These are phyloP conservation scores for Itoplectis maculator DNA, from an alignment of 2,888 invertebrate genomes.

Conservation along the genomic window DNA sequence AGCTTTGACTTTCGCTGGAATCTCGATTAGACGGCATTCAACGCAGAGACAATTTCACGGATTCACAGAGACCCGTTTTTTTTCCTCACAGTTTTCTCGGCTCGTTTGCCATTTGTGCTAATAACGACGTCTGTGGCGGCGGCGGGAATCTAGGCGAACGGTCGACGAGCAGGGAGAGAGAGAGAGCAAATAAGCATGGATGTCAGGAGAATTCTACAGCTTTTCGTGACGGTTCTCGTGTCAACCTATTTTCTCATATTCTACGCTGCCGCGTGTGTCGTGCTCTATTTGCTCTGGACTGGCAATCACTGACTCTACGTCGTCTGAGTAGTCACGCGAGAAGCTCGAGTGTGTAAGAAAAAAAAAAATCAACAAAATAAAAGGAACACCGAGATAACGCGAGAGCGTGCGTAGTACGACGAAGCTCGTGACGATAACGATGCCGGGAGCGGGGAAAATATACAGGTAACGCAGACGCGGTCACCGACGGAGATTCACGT, in stretches of 20 bases:
- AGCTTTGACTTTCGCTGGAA: background rate
- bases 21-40: background rate
- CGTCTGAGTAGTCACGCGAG: conserved; percentile 13
- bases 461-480: background rate
- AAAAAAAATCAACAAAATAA: conserved; percentile 30
- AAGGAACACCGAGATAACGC: background rate
- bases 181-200: conserved; percentile 73
- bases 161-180: no score
- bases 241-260: conserved; percentile 81
- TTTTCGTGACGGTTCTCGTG: conserved; percentile 77
- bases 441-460: background rate
- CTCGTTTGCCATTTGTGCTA: conserved; percentile 52
- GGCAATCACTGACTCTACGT: conserved; percentile 69
- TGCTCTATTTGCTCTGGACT: conserved; percentile 79
- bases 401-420: background rate
- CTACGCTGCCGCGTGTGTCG: conserved; percentile 75
- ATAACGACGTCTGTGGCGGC: conserved; percentile 28
- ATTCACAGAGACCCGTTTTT: background rate
- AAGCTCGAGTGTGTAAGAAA: conserved; percentile 6
- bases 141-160: conserved; percentile 9
- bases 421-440: conserved; percentile 50
- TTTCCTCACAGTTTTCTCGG: conserved; percentile 10
- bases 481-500: background rate
- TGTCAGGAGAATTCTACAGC: conserved; percentile 75
- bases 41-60: background rate